Base-by-base conservation (phyloP, 2,888 invertebrate species). In the Agrochola lychnidis region DNA sequence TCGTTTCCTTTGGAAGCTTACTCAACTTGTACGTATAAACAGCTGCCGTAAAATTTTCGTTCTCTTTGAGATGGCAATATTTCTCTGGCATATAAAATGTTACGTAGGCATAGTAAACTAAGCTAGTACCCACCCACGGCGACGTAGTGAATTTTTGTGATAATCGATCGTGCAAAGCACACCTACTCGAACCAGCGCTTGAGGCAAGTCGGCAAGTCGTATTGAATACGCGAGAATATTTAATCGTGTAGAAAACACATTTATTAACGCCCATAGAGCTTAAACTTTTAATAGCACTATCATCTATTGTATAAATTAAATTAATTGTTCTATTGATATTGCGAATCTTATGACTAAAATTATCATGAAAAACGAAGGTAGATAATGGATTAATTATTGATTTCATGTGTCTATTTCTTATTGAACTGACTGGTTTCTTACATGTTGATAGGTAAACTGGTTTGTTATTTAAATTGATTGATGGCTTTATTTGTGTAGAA, bases 151-250 rank as follows among this genome's bases (percentile, higher is more conserved):
- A 87, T 88, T 88, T 88, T 85, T 86, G 78, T 79, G 88, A 89
- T 88, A 87, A 90, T 90, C 88, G 89, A 86, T 87, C 85, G 84
- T 73, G 81, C 79, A 84, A 81, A 84, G 78, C 79, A 72, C 86
- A 84, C 82, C 86, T 81, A 78, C 83, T 73, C 69, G 83, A 76
- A 51, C 87, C 56, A 74, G 78, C 77, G 89, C 89, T 84, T 59
- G 73, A 86, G 83, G 89, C 90, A 78, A 75, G 72, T 76, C 78
- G 81, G 88, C 89, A 78, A 73, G 70, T 77, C 75, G 82, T 80
- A 87, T 88, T 89, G 85, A 89, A 89, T 88, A 82, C 79, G 81
- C 83, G 51, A 82, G 67, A 85, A 81, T 81, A 78, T 73, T 80
- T 78, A 62, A 85, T 62, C 40, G 64, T 64, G 62, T 79, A 82